phyloP scores from a whole-genome alignment of 2,888 invertebrate species.

The Listrodromus nycthemerus region DNA sequence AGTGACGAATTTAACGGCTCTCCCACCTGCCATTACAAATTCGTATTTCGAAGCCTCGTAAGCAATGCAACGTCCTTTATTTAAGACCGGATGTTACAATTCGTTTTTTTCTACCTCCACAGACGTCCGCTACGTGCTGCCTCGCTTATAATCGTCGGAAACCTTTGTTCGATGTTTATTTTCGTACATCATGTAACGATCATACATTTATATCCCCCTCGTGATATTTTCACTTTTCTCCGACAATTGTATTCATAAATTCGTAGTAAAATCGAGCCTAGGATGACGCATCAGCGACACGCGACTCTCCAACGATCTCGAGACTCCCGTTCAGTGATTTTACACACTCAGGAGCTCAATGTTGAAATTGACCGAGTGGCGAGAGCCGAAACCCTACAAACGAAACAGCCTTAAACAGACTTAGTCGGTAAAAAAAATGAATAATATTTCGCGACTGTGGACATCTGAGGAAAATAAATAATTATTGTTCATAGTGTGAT shows the following conservation, averaged over 20 bases:
- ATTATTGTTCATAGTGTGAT: too few species aligned
- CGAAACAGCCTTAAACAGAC: not conserved
- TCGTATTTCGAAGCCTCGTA: conserved; percentile 20
- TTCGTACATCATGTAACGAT: conserved; percentile 27
- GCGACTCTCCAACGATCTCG: conserved; percentile 36
- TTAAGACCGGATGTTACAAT: conserved; percentile 7
- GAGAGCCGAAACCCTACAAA: not conserved
- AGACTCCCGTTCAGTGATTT: conserved; percentile 31
- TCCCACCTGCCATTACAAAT: not conserved
- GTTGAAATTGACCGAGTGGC: conserved; percentile 35
- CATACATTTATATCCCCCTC: conserved; percentile 12
- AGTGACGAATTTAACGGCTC: conserved; percentile 12
- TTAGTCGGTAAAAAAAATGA: not conserved
- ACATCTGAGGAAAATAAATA: not conserved
- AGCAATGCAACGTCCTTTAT: conserved; percentile 31
- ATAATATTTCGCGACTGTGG: not conserved
- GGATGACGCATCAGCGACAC: conserved; percentile 46
- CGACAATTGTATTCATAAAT: conserved; percentile 4
- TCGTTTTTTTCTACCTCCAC: conserved; percentile 19
- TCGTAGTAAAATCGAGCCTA: conserved; percentile 15
- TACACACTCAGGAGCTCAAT: conserved; percentile 18
- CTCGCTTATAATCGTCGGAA: not conserved
- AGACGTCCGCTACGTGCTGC: not conserved
- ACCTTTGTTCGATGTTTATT: conserved; percentile 27
- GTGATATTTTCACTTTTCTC: conserved; percentile 19